These are phyloP conservation scores for Amblyopsis hoosieri DNA, from an alignment of 2,797 vertebrate genomes.

Conservation along the genomic window DNA sequence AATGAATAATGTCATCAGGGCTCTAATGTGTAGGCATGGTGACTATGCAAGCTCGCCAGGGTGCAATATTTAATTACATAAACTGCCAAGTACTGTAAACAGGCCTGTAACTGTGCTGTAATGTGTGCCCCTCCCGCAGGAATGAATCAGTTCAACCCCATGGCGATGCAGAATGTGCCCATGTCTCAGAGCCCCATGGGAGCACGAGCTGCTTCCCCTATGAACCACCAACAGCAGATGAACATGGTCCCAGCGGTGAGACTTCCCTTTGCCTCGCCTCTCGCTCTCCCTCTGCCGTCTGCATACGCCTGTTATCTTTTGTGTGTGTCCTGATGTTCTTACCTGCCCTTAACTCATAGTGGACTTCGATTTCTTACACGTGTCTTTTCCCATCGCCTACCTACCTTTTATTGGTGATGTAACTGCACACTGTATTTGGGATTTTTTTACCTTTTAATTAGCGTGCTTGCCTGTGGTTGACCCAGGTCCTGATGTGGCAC, in stretches of 20 bases:
- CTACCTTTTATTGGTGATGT: too few species aligned
- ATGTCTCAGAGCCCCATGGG: slow-evolving; percentile 91
- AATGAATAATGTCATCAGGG: slow-evolving; percentile 3
- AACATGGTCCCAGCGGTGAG: slow-evolving; percentile 92
- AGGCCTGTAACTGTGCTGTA: slow-evolving; percentile 35
- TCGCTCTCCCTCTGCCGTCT: neutral
- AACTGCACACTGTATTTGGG: too few species aligned
- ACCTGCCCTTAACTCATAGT: neutral
- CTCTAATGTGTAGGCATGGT: slow-evolving; percentile 9
- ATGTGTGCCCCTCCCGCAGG: slow-evolving; percentile 70
- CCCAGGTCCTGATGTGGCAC: too few species aligned
- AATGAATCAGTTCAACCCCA: slow-evolving; percentile 92
- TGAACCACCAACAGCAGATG: slow-evolving; percentile 94
- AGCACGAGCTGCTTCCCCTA: slow-evolving; percentile 89
- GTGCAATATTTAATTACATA: slow-evolving; percentile 55
- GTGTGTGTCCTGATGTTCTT: too few species aligned
- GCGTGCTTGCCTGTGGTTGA: too few species aligned
- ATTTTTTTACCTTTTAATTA: too few species aligned
- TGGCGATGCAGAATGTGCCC: slow-evolving; percentile 92
- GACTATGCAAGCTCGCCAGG: slow-evolving; percentile 7
- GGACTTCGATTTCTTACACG: too few species aligned
- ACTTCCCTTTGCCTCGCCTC: slow-evolving; percentile 19
- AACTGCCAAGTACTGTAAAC: slow-evolving; percentile 38
- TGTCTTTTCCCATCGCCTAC: too few species aligned
- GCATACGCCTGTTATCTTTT: neutral